These are phyloP conservation scores for Meandrina meandrites DNA, from an alignment of 92 coral and sea anemone species.

Conservation along the genomic window DNA sequence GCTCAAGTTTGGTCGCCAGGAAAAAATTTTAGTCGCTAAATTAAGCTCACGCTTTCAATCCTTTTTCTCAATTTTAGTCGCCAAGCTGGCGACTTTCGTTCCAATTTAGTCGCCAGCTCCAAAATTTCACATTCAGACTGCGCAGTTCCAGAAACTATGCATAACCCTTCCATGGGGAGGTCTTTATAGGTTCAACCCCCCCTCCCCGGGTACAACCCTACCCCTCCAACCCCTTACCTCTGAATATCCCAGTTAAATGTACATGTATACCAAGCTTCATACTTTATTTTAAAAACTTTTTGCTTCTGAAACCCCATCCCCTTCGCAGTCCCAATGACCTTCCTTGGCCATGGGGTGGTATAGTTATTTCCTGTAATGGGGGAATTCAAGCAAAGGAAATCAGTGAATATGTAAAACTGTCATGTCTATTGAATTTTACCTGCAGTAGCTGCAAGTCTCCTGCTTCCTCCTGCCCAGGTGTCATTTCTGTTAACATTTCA, in stretches of 20 bases:
- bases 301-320: neutral
- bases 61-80: no score
- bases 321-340: neutral
- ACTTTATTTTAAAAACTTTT: neutral
- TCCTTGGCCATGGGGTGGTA: neutral
- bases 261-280: neutral
- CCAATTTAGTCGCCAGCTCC: no score
- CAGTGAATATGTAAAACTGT: neutral
- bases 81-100: no score
- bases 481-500: slow-evolving; percentile 94
- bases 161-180: neutral
- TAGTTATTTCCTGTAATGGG: no score
- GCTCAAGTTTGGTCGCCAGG: no score
- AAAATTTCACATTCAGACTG: no score
- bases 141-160: no score
- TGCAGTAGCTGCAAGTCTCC: slow-evolving; percentile 86
- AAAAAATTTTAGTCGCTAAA: no score
- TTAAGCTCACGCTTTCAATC: no score
- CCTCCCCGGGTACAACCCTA: neutral
- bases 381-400: neutral
- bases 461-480: slow-evolving; percentile 87
- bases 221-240: neutral
- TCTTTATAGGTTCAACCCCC: neutral
- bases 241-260: no score
- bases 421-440: slow-evolving; percentile 42